Conservation (phyloP, 2,113 vertebrate species). For the Cyanoderma ruficeps region DNA sequence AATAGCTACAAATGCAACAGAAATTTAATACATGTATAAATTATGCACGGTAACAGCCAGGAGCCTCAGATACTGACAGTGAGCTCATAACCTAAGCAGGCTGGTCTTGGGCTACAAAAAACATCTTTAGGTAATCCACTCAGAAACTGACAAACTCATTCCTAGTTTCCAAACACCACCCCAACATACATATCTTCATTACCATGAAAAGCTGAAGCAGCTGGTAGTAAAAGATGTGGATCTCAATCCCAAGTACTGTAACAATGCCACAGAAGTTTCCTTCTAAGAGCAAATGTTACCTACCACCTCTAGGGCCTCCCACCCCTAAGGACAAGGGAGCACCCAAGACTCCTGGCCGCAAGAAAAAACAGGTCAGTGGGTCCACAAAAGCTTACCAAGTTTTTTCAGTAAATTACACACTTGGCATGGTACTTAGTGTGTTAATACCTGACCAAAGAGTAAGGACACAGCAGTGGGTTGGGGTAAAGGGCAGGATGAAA, state of each 20-base stretch:
- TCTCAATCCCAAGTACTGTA: accelerated
- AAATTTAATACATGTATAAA: accelerated
- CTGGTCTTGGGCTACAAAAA: accelerated
- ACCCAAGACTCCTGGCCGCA: background rate
- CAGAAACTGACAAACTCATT: background rate
- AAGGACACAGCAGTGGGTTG: accelerated
- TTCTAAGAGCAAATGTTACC: accelerated
- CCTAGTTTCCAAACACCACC: accelerated
- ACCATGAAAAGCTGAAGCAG: accelerated
- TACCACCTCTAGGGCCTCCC: accelerated
- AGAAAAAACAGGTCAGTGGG: background rate
- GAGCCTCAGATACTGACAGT: accelerated
- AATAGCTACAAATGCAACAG: accelerated
- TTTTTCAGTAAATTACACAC: background rate
- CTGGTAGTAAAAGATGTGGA: accelerated
- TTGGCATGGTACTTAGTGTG: accelerated
- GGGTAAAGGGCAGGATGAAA: background rate
- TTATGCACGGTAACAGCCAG: accelerated
- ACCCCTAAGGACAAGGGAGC: background rate
- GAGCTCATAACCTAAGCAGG: accelerated
- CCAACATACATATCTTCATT: accelerated
- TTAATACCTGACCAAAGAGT: too few species aligned
- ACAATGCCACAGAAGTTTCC: accelerated
- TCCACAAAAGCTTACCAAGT: background rate
- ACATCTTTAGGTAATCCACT: accelerated